Percentiles rank a stretch among this genome's conserved stretches.
Conservation (phyloP, 2,113 vertebrate genomes). For the Mormoops blainvillei region DNA sequence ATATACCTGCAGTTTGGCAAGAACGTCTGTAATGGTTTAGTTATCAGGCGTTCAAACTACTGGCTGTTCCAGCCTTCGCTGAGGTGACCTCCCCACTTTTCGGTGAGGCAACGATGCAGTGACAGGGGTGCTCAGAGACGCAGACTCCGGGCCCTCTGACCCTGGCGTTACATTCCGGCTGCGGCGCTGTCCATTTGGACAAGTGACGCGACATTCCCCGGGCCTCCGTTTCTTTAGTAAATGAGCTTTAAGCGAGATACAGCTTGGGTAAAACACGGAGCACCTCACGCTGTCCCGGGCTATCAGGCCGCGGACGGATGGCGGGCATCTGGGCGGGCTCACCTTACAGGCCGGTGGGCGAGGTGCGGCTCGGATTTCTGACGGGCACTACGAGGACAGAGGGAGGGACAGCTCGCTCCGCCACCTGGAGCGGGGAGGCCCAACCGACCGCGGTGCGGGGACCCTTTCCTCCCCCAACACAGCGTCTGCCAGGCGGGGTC, state of each 20-base stretch:
- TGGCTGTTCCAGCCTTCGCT: neutral
- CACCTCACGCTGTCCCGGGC: neutral
- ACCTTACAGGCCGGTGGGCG: neutral
- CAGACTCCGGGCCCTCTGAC: neutral
- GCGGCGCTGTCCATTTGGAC: neutral
- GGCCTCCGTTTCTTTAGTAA: neutral
- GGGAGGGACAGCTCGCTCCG: neutral
- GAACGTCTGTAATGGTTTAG: neutral
- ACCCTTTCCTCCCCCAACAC: neutral
- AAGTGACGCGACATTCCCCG: neutral
- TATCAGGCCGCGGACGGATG: fast-evolving
- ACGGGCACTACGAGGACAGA: neutral
- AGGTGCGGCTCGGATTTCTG: neutral
- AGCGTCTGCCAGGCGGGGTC: neutral
- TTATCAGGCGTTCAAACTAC: neutral
- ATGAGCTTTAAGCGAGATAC: neutral
- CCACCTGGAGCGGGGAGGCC: neutral
- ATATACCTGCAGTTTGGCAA: neutral
- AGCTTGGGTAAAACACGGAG: neutral
- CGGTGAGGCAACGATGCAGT: neutral
- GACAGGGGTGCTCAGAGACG: neutral
- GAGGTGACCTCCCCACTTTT: neutral
- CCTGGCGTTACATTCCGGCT: neutral
- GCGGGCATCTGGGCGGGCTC: neutral
- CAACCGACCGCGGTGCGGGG: neutral